Conservation (phyloP, 2,113 vertebrate species). For the Silurus glanis region DNA sequence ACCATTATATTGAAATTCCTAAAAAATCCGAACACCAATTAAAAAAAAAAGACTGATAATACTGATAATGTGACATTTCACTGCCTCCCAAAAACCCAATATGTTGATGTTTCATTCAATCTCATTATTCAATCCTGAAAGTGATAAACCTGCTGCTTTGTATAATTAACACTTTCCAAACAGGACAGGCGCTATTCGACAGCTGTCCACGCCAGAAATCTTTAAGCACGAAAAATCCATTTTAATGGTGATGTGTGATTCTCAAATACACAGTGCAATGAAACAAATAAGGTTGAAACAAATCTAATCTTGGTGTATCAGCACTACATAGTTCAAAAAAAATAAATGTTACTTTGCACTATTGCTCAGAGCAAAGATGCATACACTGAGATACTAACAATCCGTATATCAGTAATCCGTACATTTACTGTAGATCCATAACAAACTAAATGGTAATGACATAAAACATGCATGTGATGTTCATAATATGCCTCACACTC, state of each 20-base stretch:
- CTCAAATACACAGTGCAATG: conserved; percentile 11
- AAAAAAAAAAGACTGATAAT: neutral
- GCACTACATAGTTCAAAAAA: neutral
- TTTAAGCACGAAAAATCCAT: conserved; percentile 28
- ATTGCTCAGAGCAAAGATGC: neutral
- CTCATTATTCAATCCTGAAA: conserved; percentile 27
- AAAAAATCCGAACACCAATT: conserved; percentile 7
- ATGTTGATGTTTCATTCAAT: conserved; percentile 28
- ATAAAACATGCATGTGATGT: neutral
- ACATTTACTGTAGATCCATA: neutral
- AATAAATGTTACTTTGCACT: neutral
- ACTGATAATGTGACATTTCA: conserved; percentile 25
- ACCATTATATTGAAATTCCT: neutral
- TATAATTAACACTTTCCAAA: conserved; percentile 33
- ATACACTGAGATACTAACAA: neutral
- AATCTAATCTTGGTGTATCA: conserved; percentile 7
- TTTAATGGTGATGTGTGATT: conserved; percentile 14
- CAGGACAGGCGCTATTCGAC: conserved; percentile 17
- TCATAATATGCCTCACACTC: neutral
- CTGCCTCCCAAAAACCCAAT: conserved; percentile 11
- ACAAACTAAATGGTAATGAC: neutral
- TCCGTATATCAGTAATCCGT: too few relatives aligned
- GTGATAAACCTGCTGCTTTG: conserved; percentile 18
- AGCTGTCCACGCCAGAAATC: conserved; percentile 22
- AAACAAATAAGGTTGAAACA: conserved; percentile 16